Evolutionary conservation across 2,113 vertebrate genomes (phyloP), one percentile per base, ranked within the genome.

Genomic region (Clarias gariepinus): DNA sequence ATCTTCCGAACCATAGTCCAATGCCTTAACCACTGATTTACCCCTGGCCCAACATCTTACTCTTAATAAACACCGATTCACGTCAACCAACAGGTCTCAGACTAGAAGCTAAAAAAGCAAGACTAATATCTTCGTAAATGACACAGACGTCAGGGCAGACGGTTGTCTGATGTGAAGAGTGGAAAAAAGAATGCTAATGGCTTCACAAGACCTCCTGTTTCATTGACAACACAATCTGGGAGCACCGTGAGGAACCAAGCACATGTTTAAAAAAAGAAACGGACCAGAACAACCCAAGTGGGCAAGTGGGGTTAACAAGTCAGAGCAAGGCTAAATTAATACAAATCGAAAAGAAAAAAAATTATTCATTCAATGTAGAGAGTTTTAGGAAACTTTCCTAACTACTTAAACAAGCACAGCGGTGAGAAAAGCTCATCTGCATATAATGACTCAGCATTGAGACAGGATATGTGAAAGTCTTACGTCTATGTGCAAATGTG

Each of bases 161-260:
- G 60, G 58, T 33, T 18, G 57, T 88, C 82, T 86, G 58, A 64
- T 30, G 41, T 36, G 30, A 63, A 79, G 76, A 73, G n/a, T 12
- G n/a, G 81, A 64, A 60, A 87, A 77, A 74, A 69, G 47, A 66
- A 55, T 11, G 0, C 57, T 76, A 89, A 85, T 84, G 61, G n/a
- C 61, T 78, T 68, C 85, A 81, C 74, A 60, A 68, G 76, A 25
- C 53, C 78, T n/a, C n/a, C 23, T 83, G 36, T 84, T 41, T 52
- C 52, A 83, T 74, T 61, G 52, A 84, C 36, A 16, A 79, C 12
- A 79, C 60, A 71, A 63, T 11, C 18, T 21, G 7, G 76, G 16
- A 25, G 23, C 11, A 25, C 57, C 16, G 28, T 66, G 58, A 68
- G 6, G 84, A 84, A 41, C 57, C 12, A 16, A 30, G 9, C 0